Base-by-base conservation (phyloP, 2,888 invertebrate genomes). In the Ectemnius cavifrons region DNA sequence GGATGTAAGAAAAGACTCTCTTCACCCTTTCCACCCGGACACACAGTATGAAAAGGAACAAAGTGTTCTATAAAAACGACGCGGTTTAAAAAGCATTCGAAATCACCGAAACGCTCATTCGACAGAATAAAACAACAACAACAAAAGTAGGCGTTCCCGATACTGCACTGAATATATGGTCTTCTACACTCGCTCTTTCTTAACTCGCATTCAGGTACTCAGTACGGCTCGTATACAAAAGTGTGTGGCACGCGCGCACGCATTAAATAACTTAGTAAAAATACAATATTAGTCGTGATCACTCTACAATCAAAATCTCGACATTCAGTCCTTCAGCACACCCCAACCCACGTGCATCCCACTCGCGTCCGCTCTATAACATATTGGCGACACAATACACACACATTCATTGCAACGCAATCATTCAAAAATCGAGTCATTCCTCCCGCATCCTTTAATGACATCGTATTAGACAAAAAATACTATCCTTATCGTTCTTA, bases 201-300 rank as follows among this genome's bases (percentile, higher is more conserved):
- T 13, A 52, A 16, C 52, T 52, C 16, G 14, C 52, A 52, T 52
- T 52, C 52, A 52, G 52, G 52, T 52, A 52, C 52, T 52, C 52
- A 75, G 75, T 76, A 76, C 76, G 70, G 63, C 76, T 76, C 75
- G 75, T 76, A 76, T 77, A 75, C 75, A 77, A 77, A 77, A 77
- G 71, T 75, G 69, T 77, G n/a, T 62, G 13, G 23, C 74, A 75
- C 73, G 73, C 73, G 75, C 68, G 67, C 72, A 73, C 80, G 81
- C 81, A 83, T 80, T 79, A 82, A 84, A 85, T 87, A 88, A 87
- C 81, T 86, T 83, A 87, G 87, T 87, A 86, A 89, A 89, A 89
- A 88, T 88, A 88, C 86, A 87, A 81, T 82, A 81, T 79, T 85
- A 52, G 52, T 52, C 52, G 52, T 80, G 86, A 37, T 78, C 84